Evolutionary conservation across 1,140 invertebrate genomes (phyloP), one percentile per base, ranked within the genome.

Genomic region (Carposina sasakii): DNA sequence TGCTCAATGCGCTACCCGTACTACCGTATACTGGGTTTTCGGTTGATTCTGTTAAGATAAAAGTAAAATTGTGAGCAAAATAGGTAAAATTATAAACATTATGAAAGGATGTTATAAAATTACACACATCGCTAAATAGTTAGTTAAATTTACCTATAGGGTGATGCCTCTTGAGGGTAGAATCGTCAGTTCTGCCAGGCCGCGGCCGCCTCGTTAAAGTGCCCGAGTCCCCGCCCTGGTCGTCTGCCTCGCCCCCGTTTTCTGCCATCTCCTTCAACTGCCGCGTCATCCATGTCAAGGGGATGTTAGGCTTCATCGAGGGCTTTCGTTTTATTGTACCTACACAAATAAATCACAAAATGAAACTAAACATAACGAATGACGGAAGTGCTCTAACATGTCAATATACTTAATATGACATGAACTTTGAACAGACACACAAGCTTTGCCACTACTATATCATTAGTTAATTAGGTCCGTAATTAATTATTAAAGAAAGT

Each of bases 271-370:
- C 93, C 64, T 94, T 94, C 39, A 95, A 77, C 59, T 94, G 94
- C n/a, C 95, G 86, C 0, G 95, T 96, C 66, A 95, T 96, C 47
- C 93, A 94, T 6, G 95, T 97, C 33, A 97, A 71, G 0, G 95
- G 95, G n/a, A 96, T 88, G 73, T 95, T 95, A 0, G 93, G 94
- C 69, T 93, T 94, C 90, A 94, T 93, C 5, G 93, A 94, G 0
- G 94, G 94, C 69, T 96, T 96, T 17, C 94, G 86, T 71, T 96
- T 96, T 33, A 96, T 96, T 20, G 94, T 96, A 13, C 89, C 89
- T 90, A 37, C 33, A 36, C 15, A 10, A 36, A 28, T 6, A 10
- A 58, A 52, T 24, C 13, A 33, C 9, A 23, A 43, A 10, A 47
- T n/a, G n/a, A n/a, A n/a, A n/a, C n/a, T n/a, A n/a, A n/a, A n/a